A percentile compares a stretch with the other conserved stretches of the same genome.
phyloP scores from a whole-genome alignment of 2,113 vertebrate genomes.

The Lophotis ruficrista region DNA sequence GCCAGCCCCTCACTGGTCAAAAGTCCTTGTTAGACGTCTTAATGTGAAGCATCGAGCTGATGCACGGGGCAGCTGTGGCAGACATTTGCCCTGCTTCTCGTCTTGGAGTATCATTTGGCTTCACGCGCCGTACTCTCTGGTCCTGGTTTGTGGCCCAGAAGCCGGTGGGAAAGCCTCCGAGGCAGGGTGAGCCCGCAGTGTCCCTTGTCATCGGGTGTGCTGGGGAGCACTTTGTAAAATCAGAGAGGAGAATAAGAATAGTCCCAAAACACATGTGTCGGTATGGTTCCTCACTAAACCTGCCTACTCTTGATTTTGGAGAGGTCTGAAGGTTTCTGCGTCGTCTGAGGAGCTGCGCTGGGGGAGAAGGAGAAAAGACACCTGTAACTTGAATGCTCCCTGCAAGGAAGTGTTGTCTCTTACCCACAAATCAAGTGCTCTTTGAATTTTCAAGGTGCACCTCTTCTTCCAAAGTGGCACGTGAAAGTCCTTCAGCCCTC shows the following conservation, averaged over 20 bases:
- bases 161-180: not conserved
- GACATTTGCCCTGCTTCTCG: not conserved
- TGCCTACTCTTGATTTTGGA: not conserved
- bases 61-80: not conserved
- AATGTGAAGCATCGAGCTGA: not conserved
- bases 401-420: not conserved
- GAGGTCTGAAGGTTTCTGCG: not conserved
- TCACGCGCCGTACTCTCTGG: not conserved
- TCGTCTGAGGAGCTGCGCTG: not conserved
- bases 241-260: not conserved
- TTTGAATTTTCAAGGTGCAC: not conserved
- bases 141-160: not conserved
- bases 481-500: not conserved
- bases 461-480: not conserved
- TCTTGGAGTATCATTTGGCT: not conserved
- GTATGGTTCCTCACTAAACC: not conserved
- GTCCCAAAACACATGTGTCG: accelerated
- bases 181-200: accelerated
- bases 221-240: not conserved
- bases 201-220: not conserved
- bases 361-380: not conserved
- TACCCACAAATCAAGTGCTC: not conserved
- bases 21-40: not conserved
- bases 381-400: not conserved
- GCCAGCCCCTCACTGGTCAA: not conserved